A percentile compares a stretch with the other conserved stretches of the same genome.
These are phyloP conservation scores for Ictalurus furcatus DNA, from an alignment of 2,113 vertebrate genomes.

Conservation along the genomic window DNA sequence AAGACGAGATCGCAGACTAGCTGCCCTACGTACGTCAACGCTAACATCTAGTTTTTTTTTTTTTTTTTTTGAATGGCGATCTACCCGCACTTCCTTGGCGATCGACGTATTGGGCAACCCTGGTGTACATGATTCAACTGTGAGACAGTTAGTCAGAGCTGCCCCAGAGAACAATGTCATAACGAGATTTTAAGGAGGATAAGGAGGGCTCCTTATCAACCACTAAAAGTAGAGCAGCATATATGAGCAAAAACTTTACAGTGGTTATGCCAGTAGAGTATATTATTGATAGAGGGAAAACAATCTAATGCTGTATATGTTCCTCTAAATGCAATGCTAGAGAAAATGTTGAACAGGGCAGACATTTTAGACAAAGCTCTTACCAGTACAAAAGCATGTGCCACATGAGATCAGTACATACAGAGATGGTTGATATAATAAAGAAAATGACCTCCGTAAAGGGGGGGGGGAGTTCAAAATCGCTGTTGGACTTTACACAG, in stretches of 20 bases:
- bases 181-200: constrained; percentile 6
- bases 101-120: too few relatives aligned
- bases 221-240: constrained; percentile 40
- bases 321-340: constrained; percentile 19
- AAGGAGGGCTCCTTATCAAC: constrained; percentile 34
- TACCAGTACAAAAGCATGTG: constrained; percentile 2
- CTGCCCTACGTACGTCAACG: too few relatives aligned
- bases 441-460: constrained; percentile 1
- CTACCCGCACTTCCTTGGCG: too few relatives aligned
- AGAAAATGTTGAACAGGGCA: constrained; percentile 38
- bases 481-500: constrained; percentile 23
- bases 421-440: constrained; percentile 32
- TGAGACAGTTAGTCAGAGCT: constrained; percentile 27
- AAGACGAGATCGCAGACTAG: too few relatives aligned
- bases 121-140: constrained; percentile 47
- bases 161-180: constrained; percentile 24
- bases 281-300: constrained; percentile 34
- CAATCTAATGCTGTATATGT: constrained; percentile 37
- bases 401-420: constrained; percentile 35
- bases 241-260: constrained; percentile 30
- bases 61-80: too few relatives aligned
- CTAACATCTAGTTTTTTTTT: too few relatives aligned
- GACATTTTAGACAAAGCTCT: constrained; percentile 46
- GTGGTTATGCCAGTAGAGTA: constrained; percentile 43
- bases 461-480: constrained; percentile 32